Percentiles rank a stretch among this genome's conserved stretches.
These are phyloP conservation scores for Delia radicum DNA, from an alignment of 1,140 invertebrate species.

Conservation along the genomic window DNA sequence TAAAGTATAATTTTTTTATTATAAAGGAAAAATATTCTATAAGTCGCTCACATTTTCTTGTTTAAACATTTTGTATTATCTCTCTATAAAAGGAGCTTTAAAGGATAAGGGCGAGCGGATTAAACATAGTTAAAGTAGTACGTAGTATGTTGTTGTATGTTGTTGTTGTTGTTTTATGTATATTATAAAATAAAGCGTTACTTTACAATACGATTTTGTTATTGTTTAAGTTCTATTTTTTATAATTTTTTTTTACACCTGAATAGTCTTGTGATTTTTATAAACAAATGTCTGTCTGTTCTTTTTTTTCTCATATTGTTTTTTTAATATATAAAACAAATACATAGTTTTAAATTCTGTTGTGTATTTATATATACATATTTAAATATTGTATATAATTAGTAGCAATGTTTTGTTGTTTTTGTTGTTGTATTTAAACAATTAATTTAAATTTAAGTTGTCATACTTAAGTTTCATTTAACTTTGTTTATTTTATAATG, in stretches of 20 bases:
- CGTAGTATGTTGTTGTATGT: background rate
- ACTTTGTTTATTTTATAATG: too few relatives aligned
- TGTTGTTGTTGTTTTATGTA: background rate
- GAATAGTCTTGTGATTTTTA: constrained; percentile 19
- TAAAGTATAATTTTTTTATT: too few relatives aligned
- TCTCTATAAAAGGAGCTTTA: too few relatives aligned
- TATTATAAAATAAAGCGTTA: constrained; percentile 19
- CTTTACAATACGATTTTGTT: constrained; percentile 10
- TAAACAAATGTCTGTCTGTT: background rate
- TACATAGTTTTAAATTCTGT: background rate
- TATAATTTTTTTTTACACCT: constrained; percentile 8
- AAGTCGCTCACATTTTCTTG: too few relatives aligned
- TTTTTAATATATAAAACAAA: constrained; percentile 5
- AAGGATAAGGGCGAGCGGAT: too few relatives aligned
- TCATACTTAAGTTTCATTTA: too few relatives aligned
- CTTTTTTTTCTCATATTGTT: background rate
- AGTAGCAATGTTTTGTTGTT: background rate
- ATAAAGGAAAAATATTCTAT: too few relatives aligned
- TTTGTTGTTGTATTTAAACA: background rate
- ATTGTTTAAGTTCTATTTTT: background rate
- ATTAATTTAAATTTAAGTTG: background rate
- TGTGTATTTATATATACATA: background rate
- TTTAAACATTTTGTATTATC: too few relatives aligned
- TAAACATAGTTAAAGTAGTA: background rate
- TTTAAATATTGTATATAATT: background rate